phyloP scores from a whole-genome alignment of 2,888 invertebrate species.

The Neria commutata region DNA sequence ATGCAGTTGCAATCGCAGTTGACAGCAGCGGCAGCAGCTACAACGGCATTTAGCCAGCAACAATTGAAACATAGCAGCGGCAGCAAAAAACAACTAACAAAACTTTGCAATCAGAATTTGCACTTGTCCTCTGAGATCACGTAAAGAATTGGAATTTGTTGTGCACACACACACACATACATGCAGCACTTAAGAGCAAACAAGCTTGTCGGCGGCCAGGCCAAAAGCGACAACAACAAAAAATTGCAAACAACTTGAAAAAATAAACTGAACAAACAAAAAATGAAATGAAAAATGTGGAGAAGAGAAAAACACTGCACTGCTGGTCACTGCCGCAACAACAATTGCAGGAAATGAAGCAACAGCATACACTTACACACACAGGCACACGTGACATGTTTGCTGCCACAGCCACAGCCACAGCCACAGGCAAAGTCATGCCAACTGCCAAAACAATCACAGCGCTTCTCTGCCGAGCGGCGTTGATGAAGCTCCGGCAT shows the following conservation, averaged over 20 bases:
- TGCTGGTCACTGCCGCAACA: constrained; percentile 16
- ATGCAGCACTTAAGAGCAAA: not conserved
- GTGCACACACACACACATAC: not conserved
- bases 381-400: too few species aligned
- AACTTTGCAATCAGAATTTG: constrained; percentile 2
- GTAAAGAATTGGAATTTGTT: constrained; percentile 42
- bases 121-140: constrained; percentile 40
- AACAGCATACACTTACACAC: constrained; percentile 1
- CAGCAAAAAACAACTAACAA: not conserved
- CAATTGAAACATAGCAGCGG: not conserved
- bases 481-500: constrained; percentile 5
- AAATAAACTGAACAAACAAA: too few species aligned
- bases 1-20: too few species aligned
- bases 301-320: not conserved
- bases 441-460: not conserved
- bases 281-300: not conserved
- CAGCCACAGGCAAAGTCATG: too few species aligned
- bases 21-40: not conserved
- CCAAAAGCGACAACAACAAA: not conserved
- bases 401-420: too few species aligned
- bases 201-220: not conserved
- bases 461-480: not conserved
- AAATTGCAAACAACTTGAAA: too few species aligned
- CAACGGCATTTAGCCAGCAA: not conserved
- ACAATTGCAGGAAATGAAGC: constrained; percentile 20